Evolutionary conservation across 2,888 invertebrate species (phyloP).

Genomic region (Drosophila ustulata): DNA sequence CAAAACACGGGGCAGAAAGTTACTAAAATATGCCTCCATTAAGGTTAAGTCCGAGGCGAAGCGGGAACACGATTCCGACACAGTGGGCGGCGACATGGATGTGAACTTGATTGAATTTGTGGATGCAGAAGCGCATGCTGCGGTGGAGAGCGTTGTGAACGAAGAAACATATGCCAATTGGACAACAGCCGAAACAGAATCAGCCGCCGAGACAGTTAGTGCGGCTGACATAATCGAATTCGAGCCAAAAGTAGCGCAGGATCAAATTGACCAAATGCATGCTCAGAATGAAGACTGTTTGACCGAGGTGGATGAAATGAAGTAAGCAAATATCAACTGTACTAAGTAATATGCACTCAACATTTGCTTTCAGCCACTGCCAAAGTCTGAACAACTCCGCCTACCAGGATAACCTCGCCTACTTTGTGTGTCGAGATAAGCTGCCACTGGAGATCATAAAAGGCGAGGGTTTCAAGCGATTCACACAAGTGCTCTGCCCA

Average conservation of each 20-base stretch:
- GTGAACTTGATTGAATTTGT: constrained; percentile 48
- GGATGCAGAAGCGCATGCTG: constrained; percentile 39
- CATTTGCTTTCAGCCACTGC: constrained; percentile 20
- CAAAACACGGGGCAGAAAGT: constrained; percentile 30
- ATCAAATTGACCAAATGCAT: constrained; percentile 27
- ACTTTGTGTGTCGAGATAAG: constrained; percentile 56
- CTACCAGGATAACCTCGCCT: constrained; percentile 41
- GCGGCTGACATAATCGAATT: constrained; percentile 60
- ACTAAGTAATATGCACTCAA: background rate
- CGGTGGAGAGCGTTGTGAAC: constrained; percentile 39
- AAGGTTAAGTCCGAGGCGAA: constrained; percentile 33
- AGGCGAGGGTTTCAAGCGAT: constrained; percentile 52
- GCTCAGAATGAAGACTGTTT: constrained; percentile 18
- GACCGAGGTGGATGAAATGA: constrained; percentile 7
- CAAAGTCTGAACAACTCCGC: constrained; percentile 1
- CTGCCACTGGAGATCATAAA: constrained; percentile 40
- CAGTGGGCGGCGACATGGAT: constrained; percentile 27
- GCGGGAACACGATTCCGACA: background rate
- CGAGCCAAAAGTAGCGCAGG: constrained; percentile 49
- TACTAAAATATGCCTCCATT: constrained; percentile 21
- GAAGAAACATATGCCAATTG: constrained; percentile 46
- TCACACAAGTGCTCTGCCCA: constrained; percentile 40
- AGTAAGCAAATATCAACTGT: constrained; percentile 7
- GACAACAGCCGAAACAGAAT: constrained; percentile 41
- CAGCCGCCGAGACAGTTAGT: constrained; percentile 45